Evolutionary conservation across 1,140 invertebrate genomes (phyloP).

Genomic region (Streblospio benedicti): DNA sequence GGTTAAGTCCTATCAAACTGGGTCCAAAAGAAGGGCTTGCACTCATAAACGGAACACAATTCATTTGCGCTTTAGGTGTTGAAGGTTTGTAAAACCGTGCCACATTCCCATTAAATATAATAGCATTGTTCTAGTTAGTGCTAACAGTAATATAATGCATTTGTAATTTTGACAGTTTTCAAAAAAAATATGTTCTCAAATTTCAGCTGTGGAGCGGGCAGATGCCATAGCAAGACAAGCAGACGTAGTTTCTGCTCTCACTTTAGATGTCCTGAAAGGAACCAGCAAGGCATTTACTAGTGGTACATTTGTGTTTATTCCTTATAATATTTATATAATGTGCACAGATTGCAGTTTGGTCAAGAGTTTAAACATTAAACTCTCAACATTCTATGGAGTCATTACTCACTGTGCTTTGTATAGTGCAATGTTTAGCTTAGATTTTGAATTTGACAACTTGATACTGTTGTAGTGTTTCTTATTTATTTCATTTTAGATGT

Average conservation of each 20-base stretch:
- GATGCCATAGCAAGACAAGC: slow-evolving; percentile 57
- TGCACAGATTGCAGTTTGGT: neutral
- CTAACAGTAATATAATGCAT: neutral
- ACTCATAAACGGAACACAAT: slow-evolving; percentile 67
- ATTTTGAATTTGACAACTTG: too few species aligned
- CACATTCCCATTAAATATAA: neutral
- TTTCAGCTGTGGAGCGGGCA: slow-evolving; percentile 49
- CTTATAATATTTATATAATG: neutral
- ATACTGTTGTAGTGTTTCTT: too few species aligned
- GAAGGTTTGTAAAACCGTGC: slow-evolving; percentile 48
- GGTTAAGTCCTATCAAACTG: slow-evolving; percentile 55
- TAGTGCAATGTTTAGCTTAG: too few species aligned
- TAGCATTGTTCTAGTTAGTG: slow-evolving; percentile 3
- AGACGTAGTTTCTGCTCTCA: slow-evolving; percentile 63
- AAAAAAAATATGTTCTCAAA: neutral
- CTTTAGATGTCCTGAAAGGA: slow-evolving; percentile 64
- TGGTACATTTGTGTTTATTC: slow-evolving; percentile 48
- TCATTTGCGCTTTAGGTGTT: slow-evolving; percentile 62
- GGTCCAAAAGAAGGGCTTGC: slow-evolving; percentile 64
- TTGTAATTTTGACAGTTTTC: neutral
- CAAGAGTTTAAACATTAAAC: too few species aligned
- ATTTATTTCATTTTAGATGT: too few species aligned
- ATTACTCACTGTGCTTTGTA: neutral
- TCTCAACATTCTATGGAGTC: too few species aligned
- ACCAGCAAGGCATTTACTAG: slow-evolving; percentile 63